Conservation (phyloP, 1,140 invertebrate species). For the Teleogryllus occipitalis region DNA sequence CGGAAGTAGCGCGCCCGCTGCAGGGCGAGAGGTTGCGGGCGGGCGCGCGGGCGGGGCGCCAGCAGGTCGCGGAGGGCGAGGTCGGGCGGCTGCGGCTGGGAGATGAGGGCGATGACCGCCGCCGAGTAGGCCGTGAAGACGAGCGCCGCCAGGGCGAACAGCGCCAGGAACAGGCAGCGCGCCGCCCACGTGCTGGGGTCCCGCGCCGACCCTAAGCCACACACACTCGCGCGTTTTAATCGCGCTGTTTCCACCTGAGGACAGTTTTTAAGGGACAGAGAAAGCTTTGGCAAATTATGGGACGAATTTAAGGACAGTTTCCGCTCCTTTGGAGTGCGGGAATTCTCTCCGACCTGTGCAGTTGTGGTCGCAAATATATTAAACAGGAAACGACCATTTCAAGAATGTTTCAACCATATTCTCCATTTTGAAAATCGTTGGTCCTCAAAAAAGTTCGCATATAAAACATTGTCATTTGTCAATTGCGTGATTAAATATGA, state of each 20-base stretch:
- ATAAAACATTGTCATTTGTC: too few relatives aligned
- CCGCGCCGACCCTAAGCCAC: slow-evolving; percentile 10
- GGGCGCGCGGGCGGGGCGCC: neutral
- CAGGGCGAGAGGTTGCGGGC: neutral
- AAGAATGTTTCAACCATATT: too few relatives aligned
- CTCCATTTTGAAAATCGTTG: too few relatives aligned
- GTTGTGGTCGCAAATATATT: too few relatives aligned
- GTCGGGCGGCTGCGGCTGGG: slow-evolving; percentile 1
- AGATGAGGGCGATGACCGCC: slow-evolving; percentile 16
- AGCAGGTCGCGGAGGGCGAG: slow-evolving; percentile 9
- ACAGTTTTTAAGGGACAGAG: neutral
- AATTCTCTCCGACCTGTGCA: too few relatives aligned
- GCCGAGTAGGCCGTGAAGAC: slow-evolving; percentile 20
- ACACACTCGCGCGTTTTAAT: neutral
- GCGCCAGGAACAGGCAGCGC: slow-evolving; percentile 15
- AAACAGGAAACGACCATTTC: too few relatives aligned
- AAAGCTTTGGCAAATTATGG: too few relatives aligned
- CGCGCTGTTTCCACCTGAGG: neutral
- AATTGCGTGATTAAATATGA: too few relatives aligned
- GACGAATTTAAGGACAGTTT: too few relatives aligned
- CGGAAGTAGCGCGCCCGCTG: slow-evolving; percentile 13
- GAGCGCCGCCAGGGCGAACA: slow-evolving; percentile 16
- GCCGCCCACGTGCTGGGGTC: slow-evolving; percentile 18
- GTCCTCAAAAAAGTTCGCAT: too few relatives aligned
- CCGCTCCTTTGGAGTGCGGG: too few relatives aligned